phyloP scores from a whole-genome alignment of 2,888 invertebrate species.

The Branchinecta sandiegonensis region DNA sequence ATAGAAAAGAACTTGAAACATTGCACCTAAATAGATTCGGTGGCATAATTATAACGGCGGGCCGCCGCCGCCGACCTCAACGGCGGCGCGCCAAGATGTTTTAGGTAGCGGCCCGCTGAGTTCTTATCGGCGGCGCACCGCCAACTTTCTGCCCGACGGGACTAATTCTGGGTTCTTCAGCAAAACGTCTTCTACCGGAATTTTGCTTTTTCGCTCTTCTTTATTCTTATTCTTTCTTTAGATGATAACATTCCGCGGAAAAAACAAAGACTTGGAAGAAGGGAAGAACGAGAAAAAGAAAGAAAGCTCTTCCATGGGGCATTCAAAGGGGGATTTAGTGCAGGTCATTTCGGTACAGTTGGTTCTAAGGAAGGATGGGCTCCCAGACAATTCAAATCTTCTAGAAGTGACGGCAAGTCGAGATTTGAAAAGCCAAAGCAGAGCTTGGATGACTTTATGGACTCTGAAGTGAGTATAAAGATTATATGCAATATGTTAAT shows the following conservation, averaged over 20 bases:
- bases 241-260: slow-evolving; percentile 3
- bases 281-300: slow-evolving; percentile 48
- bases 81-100: too few relatives aligned
- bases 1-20: too few relatives aligned
- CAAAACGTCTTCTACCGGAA: too few relatives aligned
- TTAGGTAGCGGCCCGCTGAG: too few relatives aligned
- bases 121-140: too few relatives aligned
- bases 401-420: slow-evolving; percentile 52
- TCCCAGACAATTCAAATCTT: slow-evolving; percentile 79
- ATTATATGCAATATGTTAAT: too few relatives aligned
- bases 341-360: slow-evolving; percentile 93
- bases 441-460: slow-evolving; percentile 90
- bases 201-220: too few relatives aligned
- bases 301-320: slow-evolving; percentile 91
- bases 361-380: slow-evolving; percentile 91
- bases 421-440: slow-evolving; percentile 39
- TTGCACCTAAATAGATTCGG: too few relatives aligned
- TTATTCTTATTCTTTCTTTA: not conserved
- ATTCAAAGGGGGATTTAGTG: slow-evolving; percentile 95
- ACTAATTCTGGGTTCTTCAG: too few relatives aligned
- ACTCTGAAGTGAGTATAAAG: slow-evolving; percentile 53
- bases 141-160: too few relatives aligned
- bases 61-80: too few relatives aligned
- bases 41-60: too few relatives aligned
- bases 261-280: not conserved